Evolutionary conservation across 2,113 vertebrate genomes (phyloP), one percentile per base, ranked within the genome.

Genomic region (Myxocyprinus asiaticus): DNA sequence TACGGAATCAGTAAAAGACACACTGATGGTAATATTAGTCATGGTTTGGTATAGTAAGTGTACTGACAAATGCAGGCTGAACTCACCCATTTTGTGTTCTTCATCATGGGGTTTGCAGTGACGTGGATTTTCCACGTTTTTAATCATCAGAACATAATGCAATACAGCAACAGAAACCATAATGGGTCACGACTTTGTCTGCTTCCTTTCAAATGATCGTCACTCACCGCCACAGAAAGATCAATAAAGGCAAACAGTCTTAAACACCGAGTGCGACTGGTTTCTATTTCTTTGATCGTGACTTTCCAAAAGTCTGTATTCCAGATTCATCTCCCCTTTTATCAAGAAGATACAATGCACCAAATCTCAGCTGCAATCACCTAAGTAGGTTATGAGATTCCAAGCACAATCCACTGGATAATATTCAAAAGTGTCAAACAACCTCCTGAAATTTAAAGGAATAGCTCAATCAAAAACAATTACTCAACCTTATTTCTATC

Each of bases 121-220:
- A 59, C 0, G 5, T 72, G 55, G 43, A 72, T 59, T 72, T 72
- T 73, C 70, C 70, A 47, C 11, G 58, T 22, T 73, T 59, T 43
- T 71, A 55, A 59, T 59, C 55, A 61, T 61, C 43, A 59, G 55
- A 44, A 61, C n/a, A 59, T 47, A 47, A 61, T 59, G 43, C 8
- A 73, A 43, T 73, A 47, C 55, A 72, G 70, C 43, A 12, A 73
- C 55, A 61, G 55, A 73, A 61, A 61, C 9, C 70, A 72, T 72
- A 72, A 72, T 56, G 4, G 43, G 9, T 59, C 55, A 47, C 5
- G 9, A 47, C 55, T 59, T 15, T 47, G n/a, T 73, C 70, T 73
- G 70, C 55, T 61, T 73, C 70, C 15, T 47, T 47, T 73, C 55
- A 73, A 45, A 73, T 3, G 56, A 47, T 59, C 44, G 15, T 73